Base-by-base conservation (phyloP, 2,113 vertebrate species). In the Epinephelus lanceolatus region DNA sequence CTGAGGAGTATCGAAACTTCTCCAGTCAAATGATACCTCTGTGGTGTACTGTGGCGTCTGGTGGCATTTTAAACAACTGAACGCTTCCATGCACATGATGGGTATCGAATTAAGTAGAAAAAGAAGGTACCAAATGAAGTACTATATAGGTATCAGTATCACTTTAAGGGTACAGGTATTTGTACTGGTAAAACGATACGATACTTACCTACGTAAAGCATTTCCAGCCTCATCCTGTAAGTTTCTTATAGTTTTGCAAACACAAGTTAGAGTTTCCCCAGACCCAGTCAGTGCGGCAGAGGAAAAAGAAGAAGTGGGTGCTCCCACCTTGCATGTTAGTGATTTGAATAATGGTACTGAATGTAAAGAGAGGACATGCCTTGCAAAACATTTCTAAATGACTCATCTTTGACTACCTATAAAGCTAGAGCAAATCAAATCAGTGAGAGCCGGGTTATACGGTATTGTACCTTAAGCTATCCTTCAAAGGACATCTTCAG, bases 331-430 rank as follows among this genome's bases (percentile, higher is more conserved):
- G 37, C 42, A 45, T 40, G 49, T 40, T 23, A 62, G 19, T 70
- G 17, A 71, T 75, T 62, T 76, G 63, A 84, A 75, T 76, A 45
- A 55, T 55, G 57, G 5, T 63, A 5, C 30, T 65, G 21, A 69
- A 21, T 15, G 5, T 76, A 13, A 47, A 40, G 18, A 45, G 13
- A 75, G 6, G 12, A 55, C 19, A 47, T 7, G 15, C 33, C 12
- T 23, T 77, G 18, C 62, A 30, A 59, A 18, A 7, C 52, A 17
- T 49, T 25, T 69, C 18, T 6, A 2, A 14, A 51, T 69, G 10
- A 57, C 40, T 49, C 33, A 40, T 19, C 18, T n/a, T 11, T 33
- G 19, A 59, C 5, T n/a, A 6, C 3, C 73, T 45, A n/a, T 23
- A 19, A 56, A 57, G n/a, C 15, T 15, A 55, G 17, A 66, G n/a